Conservation (phyloP, 1,140 invertebrate species). For the Chionoecetes opilio region DNA sequence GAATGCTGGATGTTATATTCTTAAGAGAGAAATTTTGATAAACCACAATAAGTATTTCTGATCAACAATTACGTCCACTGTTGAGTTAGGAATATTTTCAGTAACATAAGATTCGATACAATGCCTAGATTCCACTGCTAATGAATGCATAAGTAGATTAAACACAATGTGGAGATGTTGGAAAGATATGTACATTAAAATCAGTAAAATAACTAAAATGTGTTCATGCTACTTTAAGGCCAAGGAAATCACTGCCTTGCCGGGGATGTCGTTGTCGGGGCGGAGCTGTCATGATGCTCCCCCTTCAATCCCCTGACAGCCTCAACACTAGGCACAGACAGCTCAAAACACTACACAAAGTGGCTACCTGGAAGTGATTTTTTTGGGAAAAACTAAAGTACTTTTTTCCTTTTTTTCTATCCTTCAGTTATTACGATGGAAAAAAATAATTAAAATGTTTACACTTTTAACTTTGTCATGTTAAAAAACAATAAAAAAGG, state of each 20-base stretch:
- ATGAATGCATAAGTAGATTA: slow-evolving; percentile 5
- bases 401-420: neutral
- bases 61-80: slow-evolving; percentile 14
- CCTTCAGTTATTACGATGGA: neutral
- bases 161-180: slow-evolving; percentile 56
- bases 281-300: neutral
- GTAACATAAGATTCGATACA: neutral
- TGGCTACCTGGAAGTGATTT: neutral
- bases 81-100: neutral
- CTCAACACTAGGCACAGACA: neutral
- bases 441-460: neutral
- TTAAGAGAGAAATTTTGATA: neutral
- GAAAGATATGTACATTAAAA: slow-evolving; percentile 68
- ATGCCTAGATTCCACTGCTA: slow-evolving; percentile 47
- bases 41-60: neutral
- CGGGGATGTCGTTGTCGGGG: neutral
- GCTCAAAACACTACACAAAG: slow-evolving; percentile 5
- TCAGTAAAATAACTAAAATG: slow-evolving; percentile 68
- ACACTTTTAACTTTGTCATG: neutral
- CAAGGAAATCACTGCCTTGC: neutral
- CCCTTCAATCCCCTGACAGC: neutral
- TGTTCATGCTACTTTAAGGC: slow-evolving; percentile 3
- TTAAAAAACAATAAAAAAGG: neutral
- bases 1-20: neutral
- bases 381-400: neutral